These are phyloP conservation scores for Campoplex nolae DNA, from an alignment of 2,888 invertebrate genomes.

Conservation along the genomic window DNA sequence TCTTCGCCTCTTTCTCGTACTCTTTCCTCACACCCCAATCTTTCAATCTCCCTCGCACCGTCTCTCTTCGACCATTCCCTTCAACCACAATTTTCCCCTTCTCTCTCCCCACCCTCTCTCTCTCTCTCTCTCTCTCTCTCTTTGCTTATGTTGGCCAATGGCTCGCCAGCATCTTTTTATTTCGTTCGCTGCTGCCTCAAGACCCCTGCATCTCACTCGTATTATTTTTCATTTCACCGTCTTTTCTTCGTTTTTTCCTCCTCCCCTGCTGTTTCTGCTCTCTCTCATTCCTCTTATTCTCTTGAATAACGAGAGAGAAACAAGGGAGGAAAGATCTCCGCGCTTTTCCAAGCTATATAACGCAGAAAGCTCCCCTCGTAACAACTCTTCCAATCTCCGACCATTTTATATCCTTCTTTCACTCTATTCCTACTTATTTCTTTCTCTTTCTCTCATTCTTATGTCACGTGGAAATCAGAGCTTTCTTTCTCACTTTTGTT, in stretches of 20 bases:
- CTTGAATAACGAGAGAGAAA: neutral
- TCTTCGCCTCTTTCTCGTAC: neutral
- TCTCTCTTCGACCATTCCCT: constrained; percentile 27
- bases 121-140: constrained; percentile 6
- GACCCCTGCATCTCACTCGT: constrained; percentile 24
- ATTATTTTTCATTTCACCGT: constrained; percentile 56
- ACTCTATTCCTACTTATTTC: neutral
- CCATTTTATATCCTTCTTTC: neutral
- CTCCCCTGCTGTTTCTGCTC: constrained; percentile 17
- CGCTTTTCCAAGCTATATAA: constrained; percentile 37
- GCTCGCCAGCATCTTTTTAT: constrained; percentile 39
- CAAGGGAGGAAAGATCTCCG: constrained; percentile 5
- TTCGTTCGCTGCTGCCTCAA: constrained; percentile 28
- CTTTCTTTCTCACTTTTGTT: constrained; percentile 30
- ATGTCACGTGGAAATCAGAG: constrained; percentile 15
- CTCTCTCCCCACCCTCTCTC: constrained; percentile 22
- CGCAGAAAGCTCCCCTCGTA: constrained; percentile 23
- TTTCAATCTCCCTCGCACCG: constrained; percentile 46
- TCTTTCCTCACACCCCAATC: constrained; percentile 29
- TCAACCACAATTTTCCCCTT: constrained; percentile 16
- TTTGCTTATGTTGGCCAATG: constrained; percentile 25
- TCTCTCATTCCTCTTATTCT: neutral
- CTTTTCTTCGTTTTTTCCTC: constrained; percentile 35
- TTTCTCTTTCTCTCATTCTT: neutral
- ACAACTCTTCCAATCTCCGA: constrained; percentile 15